Conservation (phyloP, 2,797 vertebrate species). For the Dendrocincla fuliginosa region DNA sequence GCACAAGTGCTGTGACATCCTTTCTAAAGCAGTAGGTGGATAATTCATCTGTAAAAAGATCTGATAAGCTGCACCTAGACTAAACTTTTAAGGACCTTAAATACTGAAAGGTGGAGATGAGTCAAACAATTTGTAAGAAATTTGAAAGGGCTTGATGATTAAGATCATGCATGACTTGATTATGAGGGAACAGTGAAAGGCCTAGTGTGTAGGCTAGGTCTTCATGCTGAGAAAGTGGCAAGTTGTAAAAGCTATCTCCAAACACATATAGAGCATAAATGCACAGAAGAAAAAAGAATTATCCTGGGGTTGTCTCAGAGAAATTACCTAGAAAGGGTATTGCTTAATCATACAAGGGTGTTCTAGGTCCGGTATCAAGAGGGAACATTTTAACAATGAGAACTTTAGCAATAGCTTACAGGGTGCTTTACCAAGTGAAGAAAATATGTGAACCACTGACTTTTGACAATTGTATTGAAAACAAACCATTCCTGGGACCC, state of each 20-base stretch:
- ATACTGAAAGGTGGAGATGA: conserved; percentile 15
- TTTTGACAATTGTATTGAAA: neutral
- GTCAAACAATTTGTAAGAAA: conserved; percentile 36
- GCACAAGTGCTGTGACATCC: neutral
- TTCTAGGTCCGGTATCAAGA: neutral
- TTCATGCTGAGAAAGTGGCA: neutral
- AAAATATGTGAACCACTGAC: neutral
- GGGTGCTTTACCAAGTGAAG: neutral
- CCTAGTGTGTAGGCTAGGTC: neutral
- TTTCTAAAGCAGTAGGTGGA: conserved; percentile 38
- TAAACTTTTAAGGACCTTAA: conserved; percentile 1
- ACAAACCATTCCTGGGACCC: neutral
- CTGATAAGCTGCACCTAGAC: conserved; percentile 6
- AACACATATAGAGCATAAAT: neutral
- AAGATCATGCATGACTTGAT: conserved; percentile 26
- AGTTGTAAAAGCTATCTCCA: neutral
- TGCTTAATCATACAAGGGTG: neutral
- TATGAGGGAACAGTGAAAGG: conserved; percentile 29
- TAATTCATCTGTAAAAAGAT: conserved; percentile 30
- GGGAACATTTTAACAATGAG: neutral
- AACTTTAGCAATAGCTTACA: neutral
- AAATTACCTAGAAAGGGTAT: neutral
- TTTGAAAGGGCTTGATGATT: conserved; percentile 32
- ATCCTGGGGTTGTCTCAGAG: neutral
- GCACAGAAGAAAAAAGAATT: neutral